Evolutionary conservation across 2,113 vertebrate genomes (phyloP).

Genomic region (Vanacampus margaritifer): DNA sequence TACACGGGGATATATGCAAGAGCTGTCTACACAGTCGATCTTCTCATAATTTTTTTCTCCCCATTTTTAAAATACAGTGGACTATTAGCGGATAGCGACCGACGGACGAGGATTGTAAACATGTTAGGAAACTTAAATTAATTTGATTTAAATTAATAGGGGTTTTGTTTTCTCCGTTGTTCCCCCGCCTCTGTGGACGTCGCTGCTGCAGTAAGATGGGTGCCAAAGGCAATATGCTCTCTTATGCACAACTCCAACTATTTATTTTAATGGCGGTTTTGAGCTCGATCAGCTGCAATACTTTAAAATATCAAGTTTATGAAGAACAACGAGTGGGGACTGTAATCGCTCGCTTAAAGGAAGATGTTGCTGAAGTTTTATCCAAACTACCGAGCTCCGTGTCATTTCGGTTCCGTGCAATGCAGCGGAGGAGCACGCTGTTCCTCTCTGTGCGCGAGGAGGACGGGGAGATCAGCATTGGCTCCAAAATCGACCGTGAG

Average conservation of each 20-base stretch:
- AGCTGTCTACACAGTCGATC: slow-evolving; percentile 19
- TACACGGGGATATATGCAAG: slow-evolving; percentile 53
- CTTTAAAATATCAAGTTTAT: slow-evolving; percentile 91
- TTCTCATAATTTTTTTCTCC: not conserved
- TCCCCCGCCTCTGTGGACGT: slow-evolving; percentile 40
- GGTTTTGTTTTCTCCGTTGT: not conserved
- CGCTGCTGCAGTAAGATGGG: slow-evolving; percentile 44
- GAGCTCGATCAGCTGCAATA: slow-evolving; percentile 72
- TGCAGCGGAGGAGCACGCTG: slow-evolving; percentile 83
- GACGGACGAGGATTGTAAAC: slow-evolving; percentile 25
- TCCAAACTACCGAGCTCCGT: slow-evolving; percentile 80
- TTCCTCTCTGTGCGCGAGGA: slow-evolving; percentile 86
- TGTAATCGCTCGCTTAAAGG: slow-evolving; percentile 84
- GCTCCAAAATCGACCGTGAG: slow-evolving; percentile 89
- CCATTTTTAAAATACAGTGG: not conserved
- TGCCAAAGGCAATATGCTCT: slow-evolving; percentile 50
- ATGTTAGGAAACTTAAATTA: slow-evolving; percentile 38
- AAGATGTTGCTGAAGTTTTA: slow-evolving; percentile 85
- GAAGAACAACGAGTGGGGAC: slow-evolving; percentile 93
- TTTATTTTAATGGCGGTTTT: slow-evolving; percentile 62
- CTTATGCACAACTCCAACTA: slow-evolving; percentile 46
- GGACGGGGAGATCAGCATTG: slow-evolving; percentile 91
- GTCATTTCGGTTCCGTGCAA: slow-evolving; percentile 86
- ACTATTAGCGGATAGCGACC: slow-evolving; percentile 5
- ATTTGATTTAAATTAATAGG: slow-evolving; percentile 31